A percentile compares a stretch with the other conserved stretches of the same genome.
Conservation (phyloP, 2,888 invertebrate genomes). For the Parapristionchus giblindavisi region DNA sequence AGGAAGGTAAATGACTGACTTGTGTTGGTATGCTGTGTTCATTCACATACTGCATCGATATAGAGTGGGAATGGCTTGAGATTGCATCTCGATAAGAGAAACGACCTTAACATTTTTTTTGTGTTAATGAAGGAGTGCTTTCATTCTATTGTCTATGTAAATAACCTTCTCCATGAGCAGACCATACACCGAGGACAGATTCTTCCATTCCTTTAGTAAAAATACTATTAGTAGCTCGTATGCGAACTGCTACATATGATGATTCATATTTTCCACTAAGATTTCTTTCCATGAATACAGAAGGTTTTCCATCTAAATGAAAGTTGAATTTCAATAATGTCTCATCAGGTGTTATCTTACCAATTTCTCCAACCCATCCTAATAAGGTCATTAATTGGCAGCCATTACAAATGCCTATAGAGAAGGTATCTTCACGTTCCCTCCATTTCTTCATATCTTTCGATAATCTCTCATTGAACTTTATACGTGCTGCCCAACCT, state of each 20-base stretch:
- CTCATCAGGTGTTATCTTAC: conserved; percentile 31
- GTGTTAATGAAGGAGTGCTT: neutral
- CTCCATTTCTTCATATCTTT: conserved; percentile 83
- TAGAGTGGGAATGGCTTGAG: conserved; percentile 69
- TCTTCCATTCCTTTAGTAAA: conserved; percentile 90
- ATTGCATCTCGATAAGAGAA: conserved; percentile 73
- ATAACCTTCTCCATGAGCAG: conserved; percentile 91
- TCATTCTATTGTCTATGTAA: neutral
- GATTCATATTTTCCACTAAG: conserved; percentile 87
- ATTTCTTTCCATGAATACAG: conserved; percentile 80
- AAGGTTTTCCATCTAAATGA: conserved; percentile 32
- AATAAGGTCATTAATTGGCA: conserved; percentile 93
- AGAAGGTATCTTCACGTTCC: conserved; percentile 82
- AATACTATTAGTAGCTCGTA: conserved; percentile 73
- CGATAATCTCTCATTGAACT: conserved; percentile 81
- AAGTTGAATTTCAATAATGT: neutral
- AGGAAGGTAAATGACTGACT: neutral
- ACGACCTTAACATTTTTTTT: conserved; percentile 68
- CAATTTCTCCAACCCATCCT: conserved; percentile 80
- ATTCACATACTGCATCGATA: conserved; percentile 85
- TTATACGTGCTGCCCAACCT: conserved; percentile 93
- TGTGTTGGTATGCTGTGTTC: conserved; percentile 79
- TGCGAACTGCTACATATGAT: conserved; percentile 81
- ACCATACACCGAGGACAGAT: conserved; percentile 91
- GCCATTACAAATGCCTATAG: conserved; percentile 96